Percentiles rank a stretch among this genome's conserved stretches.
Evolutionary conservation across 2,113 vertebrate genomes (phyloP).

Genomic region (Dasyprocta punctata): DNA sequence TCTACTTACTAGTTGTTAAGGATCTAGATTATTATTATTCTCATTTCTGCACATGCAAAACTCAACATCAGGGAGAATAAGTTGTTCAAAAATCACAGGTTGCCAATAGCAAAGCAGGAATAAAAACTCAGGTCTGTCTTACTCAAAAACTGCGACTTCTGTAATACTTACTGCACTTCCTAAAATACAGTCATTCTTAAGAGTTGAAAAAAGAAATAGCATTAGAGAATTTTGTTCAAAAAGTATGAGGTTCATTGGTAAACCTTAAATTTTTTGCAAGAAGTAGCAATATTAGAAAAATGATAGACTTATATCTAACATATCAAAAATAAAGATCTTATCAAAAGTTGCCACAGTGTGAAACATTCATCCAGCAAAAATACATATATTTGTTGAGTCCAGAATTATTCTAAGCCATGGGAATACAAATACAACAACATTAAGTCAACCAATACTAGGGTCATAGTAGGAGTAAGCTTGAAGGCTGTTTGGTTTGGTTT

Average conservation of each 20-base stretch:
- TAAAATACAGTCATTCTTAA: background rate
- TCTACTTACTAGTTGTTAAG: background rate
- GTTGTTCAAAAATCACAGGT: background rate
- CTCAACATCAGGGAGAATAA: background rate
- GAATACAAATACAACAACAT: background rate
- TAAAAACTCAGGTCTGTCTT: background rate
- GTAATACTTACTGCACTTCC: background rate
- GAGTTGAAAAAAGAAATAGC: background rate
- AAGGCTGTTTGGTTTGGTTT: background rate
- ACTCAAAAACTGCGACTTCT: background rate
- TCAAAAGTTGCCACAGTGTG: background rate
- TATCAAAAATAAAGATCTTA: background rate
- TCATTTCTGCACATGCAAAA: background rate
- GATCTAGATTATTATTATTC: background rate
- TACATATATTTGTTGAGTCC: background rate
- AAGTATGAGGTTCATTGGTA: background rate
- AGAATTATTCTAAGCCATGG: background rate
- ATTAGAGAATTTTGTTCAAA: background rate
- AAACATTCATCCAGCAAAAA: background rate
- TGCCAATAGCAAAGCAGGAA: background rate
- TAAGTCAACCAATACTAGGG: background rate
- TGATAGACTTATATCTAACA: no score
- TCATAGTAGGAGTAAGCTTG: background rate
- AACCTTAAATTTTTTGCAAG: background rate
- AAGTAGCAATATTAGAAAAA: background rate